A percentile compares a stretch with the other conserved stretches of the same genome.
phyloP scores from a whole-genome alignment of 1,140 invertebrate genomes.

The Acromyrmex heyeri region DNA sequence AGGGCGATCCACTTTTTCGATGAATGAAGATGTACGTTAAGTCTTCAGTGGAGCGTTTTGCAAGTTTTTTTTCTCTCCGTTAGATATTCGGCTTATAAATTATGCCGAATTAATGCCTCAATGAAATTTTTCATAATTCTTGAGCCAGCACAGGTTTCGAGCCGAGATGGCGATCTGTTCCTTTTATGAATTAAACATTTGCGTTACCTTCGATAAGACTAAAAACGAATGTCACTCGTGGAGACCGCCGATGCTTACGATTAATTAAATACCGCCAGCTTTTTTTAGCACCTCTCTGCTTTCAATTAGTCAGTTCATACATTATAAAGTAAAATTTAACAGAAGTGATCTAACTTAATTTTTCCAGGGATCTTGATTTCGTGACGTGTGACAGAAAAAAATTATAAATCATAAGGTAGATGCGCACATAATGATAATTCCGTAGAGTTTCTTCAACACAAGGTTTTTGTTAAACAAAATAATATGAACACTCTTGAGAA shows the following conservation, averaged over 20 bases:
- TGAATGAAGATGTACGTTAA: conserved; percentile 26
- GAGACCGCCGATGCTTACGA: neutral
- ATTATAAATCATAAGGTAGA: conserved; percentile 1
- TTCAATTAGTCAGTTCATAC: conserved; percentile 1
- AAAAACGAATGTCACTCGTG: conserved; percentile 18
- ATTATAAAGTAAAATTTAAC: conserved; percentile 22
- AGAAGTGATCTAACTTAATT: neutral
- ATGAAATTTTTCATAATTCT: conserved; percentile 28
- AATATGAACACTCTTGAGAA: too few species aligned
- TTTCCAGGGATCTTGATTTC: conserved; percentile 5
- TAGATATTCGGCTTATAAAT: conserved; percentile 20
- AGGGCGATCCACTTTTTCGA: conserved; percentile 4
- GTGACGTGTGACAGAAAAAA: neutral
- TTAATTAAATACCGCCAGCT: conserved; percentile 26
- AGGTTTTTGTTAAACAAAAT: too few species aligned
- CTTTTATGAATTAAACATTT: conserved; percentile 32
- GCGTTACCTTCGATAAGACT: neutral
- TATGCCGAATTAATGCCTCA: conserved; percentile 24
- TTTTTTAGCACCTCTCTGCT: neutral
- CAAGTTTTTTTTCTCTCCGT: neutral
- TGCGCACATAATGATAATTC: neutral
- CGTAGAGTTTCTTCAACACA: neutral
- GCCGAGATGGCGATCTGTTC: neutral
- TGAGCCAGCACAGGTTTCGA: neutral
- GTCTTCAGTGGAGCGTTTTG: neutral